These are phyloP conservation scores for Idaea biselata DNA, from an alignment of 2,888 invertebrate genomes.

Conservation along the genomic window DNA sequence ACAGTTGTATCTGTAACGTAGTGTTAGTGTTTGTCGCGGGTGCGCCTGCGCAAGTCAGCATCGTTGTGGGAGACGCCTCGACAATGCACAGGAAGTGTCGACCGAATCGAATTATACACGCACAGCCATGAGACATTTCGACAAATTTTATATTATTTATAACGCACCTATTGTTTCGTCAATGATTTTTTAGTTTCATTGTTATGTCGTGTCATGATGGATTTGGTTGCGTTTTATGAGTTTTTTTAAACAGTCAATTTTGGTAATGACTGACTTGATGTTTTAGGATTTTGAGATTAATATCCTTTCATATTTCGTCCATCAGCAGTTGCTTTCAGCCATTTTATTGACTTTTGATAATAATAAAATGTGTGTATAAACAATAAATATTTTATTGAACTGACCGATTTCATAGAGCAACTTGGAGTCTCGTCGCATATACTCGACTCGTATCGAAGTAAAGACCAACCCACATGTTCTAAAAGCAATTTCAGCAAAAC, in stretches of 20 bases:
- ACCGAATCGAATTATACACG: constrained; percentile 67
- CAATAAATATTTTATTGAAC: constrained; percentile 27
- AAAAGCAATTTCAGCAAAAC: constrained; percentile 62
- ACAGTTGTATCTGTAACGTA: neutral
- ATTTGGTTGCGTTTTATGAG: constrained; percentile 11
- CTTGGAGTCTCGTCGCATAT: neutral
- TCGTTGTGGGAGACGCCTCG: constrained; percentile 57
- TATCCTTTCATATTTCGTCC: neutral
- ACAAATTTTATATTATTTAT: constrained; percentile 70
- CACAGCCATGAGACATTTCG: constrained; percentile 45
- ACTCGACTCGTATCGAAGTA: neutral
- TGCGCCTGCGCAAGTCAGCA: constrained; percentile 56
- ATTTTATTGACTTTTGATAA: neutral
- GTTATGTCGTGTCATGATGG: constrained; percentile 13
- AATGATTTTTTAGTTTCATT: constrained; percentile 28
- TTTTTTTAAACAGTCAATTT: constrained; percentile 5
- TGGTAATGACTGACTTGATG: neutral
- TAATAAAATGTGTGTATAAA: constrained; percentile 3
- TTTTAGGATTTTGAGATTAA: neutral
- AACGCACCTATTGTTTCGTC: constrained; percentile 29
- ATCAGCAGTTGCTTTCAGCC: neutral
- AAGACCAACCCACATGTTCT: constrained; percentile 38
- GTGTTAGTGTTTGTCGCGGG: constrained; percentile 31
- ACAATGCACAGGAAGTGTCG: constrained; percentile 78
- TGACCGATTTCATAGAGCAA: constrained; percentile 4